phyloP scores from a whole-genome alignment of 2,797 vertebrate species.

The Psittacula derbiana region DNA sequence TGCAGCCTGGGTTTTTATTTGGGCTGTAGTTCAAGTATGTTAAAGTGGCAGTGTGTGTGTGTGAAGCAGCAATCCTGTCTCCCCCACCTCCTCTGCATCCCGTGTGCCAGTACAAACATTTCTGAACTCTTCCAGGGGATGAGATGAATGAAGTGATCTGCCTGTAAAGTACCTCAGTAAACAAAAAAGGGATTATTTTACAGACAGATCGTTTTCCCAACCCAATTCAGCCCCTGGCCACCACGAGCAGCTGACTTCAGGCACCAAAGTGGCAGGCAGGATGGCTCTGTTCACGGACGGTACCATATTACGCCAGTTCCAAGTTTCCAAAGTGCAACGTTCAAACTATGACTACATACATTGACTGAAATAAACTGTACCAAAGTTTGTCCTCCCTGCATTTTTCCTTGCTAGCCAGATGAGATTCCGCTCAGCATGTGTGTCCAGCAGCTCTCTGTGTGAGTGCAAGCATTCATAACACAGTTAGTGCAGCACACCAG shows the following conservation, averaged over 20 bases:
- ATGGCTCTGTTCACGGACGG: background rate
- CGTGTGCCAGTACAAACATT: background rate
- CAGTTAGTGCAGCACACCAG: background rate
- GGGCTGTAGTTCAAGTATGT: background rate
- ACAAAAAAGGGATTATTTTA: conserved; percentile 46
- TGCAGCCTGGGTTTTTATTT: background rate
- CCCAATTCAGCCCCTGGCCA: background rate
- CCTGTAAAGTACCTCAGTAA: conserved; percentile 46
- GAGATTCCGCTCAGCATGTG: accelerated
- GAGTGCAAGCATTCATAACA: background rate
- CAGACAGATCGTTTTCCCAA: background rate
- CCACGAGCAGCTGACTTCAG: background rate
- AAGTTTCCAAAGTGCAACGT: background rate
- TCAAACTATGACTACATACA: background rate
- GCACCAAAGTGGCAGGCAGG: background rate
- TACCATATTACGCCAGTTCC: background rate
- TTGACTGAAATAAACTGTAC: background rate
- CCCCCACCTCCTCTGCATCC: background rate
- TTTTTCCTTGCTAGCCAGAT: background rate
- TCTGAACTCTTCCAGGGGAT: background rate
- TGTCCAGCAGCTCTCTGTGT: background rate
- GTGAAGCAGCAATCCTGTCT: background rate
- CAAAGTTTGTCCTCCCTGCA: background rate
- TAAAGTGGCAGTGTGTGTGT: background rate
- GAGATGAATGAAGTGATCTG: conserved; percentile 44